Conservation (phyloP, 2,113 vertebrate genomes). For the crab-eating macaque (Macaca fascicularis) region T2T-MFA8v1.1 NC_088393.1:2301001-2301500, state of each 20-base stretch:
- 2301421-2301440: too few relatives aligned
- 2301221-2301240: neutral
- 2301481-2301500: too few relatives aligned
- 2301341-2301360: too few relatives aligned
- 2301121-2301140: too few relatives aligned
- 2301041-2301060: neutral
- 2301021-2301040: too few relatives aligned
- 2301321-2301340: neutral
- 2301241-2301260: neutral
- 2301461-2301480: neutral
- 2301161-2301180: neutral
- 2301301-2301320: neutral
- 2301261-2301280: neutral
- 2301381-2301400: too few relatives aligned
- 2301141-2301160: neutral
- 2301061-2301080: accelerated
- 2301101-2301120: neutral
- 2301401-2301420: too few relatives aligned
- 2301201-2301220: neutral
- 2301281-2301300: neutral
- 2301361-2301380: neutral
- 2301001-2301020: too few relatives aligned
- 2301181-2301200: neutral
- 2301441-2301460: neutral
- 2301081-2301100: neutral